Conservation (phyloP, 2,888 invertebrate species). For the Acanthococcus lagerstroemiae region DNA sequence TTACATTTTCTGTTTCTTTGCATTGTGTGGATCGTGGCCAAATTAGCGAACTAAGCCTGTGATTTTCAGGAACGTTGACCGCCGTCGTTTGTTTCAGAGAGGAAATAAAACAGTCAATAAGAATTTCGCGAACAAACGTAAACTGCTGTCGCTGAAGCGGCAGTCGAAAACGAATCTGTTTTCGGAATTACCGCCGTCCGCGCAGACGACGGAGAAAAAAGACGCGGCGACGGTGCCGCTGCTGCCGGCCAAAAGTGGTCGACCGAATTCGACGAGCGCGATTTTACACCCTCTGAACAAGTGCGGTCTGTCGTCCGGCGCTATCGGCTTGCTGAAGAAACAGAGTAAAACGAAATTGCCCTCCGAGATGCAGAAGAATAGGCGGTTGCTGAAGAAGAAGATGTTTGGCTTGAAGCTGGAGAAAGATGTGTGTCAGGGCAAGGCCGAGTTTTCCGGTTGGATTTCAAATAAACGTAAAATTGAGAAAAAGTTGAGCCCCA, state of each 20-base stretch:
- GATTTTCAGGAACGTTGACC: constrained; percentile 22
- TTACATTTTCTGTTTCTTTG: no score
- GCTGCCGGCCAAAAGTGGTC: neutral
- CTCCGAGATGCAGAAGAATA: constrained; percentile 6
- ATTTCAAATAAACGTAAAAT: constrained; percentile 21
- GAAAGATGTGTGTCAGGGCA: neutral
- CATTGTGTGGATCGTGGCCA: neutral
- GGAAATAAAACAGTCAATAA: constrained; percentile 17
- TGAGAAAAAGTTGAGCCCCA: constrained; percentile 17
- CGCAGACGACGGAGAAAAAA: neutral
- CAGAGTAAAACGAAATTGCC: constrained; percentile 1
- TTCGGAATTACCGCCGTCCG: neutral
- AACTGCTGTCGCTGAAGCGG: constrained; percentile 9
- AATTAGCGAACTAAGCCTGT: neutral
- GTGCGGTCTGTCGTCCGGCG: neutral
- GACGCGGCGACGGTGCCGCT: neutral
- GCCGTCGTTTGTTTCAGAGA: constrained; percentile 24
- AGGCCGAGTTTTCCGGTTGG: constrained; percentile 9
- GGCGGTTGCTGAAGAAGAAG: constrained; percentile 2
- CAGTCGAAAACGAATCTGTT: constrained; percentile 7
- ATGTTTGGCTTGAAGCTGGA: constrained; percentile 3
- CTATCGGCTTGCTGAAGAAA: constrained; percentile 12
- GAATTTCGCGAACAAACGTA: constrained; percentile 17
- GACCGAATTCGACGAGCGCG: neutral
- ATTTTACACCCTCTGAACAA: constrained; percentile 18